A percentile compares a stretch with the other conserved stretches of the same genome.
Evolutionary conservation across 2,797 vertebrate genomes (phyloP).

Genomic region (Macroramphosus scolopax): DNA sequence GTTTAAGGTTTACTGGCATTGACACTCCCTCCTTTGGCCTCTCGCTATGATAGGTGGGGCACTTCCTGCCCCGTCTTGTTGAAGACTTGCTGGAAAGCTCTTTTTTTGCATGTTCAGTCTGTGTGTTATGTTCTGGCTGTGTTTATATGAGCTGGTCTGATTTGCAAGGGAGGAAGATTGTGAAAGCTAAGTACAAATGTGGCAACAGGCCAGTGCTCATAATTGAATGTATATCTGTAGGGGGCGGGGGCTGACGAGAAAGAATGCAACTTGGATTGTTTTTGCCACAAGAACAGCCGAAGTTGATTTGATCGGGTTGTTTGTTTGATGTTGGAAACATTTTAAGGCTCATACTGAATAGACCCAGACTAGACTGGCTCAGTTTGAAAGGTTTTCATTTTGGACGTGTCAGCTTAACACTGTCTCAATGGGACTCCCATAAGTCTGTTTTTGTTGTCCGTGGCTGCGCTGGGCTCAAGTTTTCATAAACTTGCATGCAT

Average conservation of each 20-base stretch:
- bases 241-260: constrained; percentile 7
- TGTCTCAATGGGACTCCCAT: constrained; percentile 16
- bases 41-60: constrained; percentile 28
- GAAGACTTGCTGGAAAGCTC: constrained; percentile 27
- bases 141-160: background rate
- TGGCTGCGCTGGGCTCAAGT: background rate
- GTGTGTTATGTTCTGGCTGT: background rate
- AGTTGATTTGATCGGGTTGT: constrained; percentile 45
- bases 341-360: constrained; percentile 34
- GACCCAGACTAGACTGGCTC: constrained; percentile 23
- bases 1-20: constrained; percentile 40
- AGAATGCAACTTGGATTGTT: constrained; percentile 46
- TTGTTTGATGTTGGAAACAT: constrained; percentile 46
- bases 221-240: constrained; percentile 16
- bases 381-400: constrained; percentile 36
- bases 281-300: constrained; percentile 31
- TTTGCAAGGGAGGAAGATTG: background rate
- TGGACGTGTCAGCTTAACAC: constrained; percentile 16
- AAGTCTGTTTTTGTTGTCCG: constrained; percentile 15
- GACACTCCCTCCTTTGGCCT: constrained; percentile 39
- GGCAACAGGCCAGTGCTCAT: constrained; percentile 22
- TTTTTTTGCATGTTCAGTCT: background rate
- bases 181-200: constrained; percentile 11
- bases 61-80: constrained; percentile 32
- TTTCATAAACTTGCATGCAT: constrained; percentile 12